Evolutionary conservation across 1,140 invertebrate genomes (phyloP).

Genomic region (Drosophila sp.): DNA sequence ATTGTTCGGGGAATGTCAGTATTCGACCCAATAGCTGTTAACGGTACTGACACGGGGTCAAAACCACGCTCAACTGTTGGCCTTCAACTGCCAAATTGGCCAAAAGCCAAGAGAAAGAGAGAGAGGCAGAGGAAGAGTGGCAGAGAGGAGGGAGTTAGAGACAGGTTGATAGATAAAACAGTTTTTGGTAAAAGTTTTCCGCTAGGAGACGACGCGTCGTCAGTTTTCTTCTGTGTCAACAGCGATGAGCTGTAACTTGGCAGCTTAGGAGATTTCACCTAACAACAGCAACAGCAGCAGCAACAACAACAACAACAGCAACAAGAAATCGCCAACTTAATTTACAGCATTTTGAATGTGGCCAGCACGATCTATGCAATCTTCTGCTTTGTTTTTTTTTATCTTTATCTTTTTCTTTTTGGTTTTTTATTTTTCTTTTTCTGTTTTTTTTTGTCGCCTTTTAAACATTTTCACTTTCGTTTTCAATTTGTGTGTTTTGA

Average conservation of each 20-base stretch:
- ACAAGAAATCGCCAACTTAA: slow-evolving; percentile 75
- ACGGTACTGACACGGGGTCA: neutral
- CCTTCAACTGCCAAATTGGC: slow-evolving; percentile 5
- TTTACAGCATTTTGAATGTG: slow-evolving; percentile 66
- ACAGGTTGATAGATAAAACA: no score
- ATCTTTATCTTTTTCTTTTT: slow-evolving; percentile 9
- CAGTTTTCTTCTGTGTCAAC: slow-evolving; percentile 24
- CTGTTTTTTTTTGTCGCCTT: slow-evolving; percentile 22
- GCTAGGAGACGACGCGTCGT: slow-evolving; percentile 12
- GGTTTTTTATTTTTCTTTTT: slow-evolving; percentile 20
- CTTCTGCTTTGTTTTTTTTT: slow-evolving; percentile 73
- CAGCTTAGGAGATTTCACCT: slow-evolving; percentile 52
- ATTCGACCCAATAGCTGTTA: neutral
- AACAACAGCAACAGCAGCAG: slow-evolving; percentile 34
- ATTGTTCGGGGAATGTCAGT: slow-evolving; percentile 3
- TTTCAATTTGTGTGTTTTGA: slow-evolving; percentile 74
- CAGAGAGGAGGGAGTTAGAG: no score
- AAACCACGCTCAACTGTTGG: slow-evolving; percentile 1
- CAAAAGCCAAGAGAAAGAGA: neutral
- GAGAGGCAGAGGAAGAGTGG: neutral
- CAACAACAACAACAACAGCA: slow-evolving; percentile 32
- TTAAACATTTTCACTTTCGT: slow-evolving; percentile 70
- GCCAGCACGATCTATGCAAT: slow-evolving; percentile 70
- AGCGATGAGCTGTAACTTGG: slow-evolving; percentile 9
- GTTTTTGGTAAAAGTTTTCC: slow-evolving; percentile 36